phyloP scores from a whole-genome alignment of 2,113 vertebrate genomes.

The Tragelaphus strepsiceros region DNA sequence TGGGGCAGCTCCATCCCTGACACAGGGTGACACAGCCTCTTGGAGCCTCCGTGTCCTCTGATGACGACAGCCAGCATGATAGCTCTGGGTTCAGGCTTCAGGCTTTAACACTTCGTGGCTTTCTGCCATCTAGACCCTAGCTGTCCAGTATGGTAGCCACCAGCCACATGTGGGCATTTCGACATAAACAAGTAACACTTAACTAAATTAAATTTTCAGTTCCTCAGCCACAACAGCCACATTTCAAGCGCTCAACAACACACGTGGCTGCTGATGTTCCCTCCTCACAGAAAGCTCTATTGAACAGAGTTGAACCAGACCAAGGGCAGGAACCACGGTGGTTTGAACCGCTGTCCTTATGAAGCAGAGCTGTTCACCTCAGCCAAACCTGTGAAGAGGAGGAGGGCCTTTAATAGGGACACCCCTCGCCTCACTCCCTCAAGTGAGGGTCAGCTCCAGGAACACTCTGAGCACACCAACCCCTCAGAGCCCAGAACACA shows the following conservation, averaged over 20 bases:
- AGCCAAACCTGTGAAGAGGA: background rate
- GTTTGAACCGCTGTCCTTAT: background rate
- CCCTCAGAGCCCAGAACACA: background rate
- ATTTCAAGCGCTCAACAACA: background rate
- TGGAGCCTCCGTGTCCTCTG: background rate
- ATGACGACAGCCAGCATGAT: background rate
- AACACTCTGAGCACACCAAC: background rate
- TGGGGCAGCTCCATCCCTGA: background rate
- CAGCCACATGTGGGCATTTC: background rate
- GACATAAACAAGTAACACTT: background rate
- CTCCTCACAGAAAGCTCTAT: background rate
- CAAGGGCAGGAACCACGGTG: accelerated
- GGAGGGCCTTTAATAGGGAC: background rate
- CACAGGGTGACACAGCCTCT: background rate
- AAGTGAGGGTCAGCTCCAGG: background rate
- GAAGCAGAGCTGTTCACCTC: background rate
- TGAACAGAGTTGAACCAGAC: background rate
- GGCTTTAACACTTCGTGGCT: background rate
- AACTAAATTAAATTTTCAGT: background rate
- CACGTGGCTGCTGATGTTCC: background rate
- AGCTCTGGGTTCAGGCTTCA: background rate
- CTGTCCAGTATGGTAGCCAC: background rate
- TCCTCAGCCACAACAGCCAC: background rate
- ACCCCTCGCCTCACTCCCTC: background rate
- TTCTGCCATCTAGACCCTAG: background rate